Base-by-base conservation (phyloP, 2,888 invertebrate genomes). In the Leptopilina drosophilae region DNA sequence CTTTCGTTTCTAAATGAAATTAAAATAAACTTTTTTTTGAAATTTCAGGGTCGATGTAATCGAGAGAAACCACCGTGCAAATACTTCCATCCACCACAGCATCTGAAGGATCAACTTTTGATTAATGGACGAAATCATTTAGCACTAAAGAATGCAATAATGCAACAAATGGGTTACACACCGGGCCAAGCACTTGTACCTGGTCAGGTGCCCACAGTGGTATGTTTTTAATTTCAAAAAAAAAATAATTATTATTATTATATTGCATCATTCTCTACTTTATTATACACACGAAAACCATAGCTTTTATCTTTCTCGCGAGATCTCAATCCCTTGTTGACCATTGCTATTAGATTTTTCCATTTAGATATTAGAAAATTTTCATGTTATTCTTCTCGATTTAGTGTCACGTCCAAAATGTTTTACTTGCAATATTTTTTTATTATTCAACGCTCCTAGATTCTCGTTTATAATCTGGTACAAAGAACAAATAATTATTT, bases 1-100 rank as follows among this genome's bases (percentile, higher is more conserved):
- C 20, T 20, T 20, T 20, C 20, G 3, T 33, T 33, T 33, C 33
- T 4, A 33, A 1, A 33, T 33, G 4, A 33, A 33, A 33, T 33
- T 2, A 33, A 33, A 33, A 33, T 33, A 33, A 4, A 65, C 4
- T 53, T 79, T 66, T 77, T 81, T 84, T 84, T 87, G 86, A 33
- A 33, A 86, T 94, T 94, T 9, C 95, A 99, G 99, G 99, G 99
- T 92, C 98, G 99, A 94, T 99, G 99, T 95, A 99, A 99, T 93
- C 96, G 99, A 91, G 99, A 99, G 94, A 99, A 99, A 93, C 99
- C 99, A 86, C 99, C 99, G 90, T 99, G 99, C 97, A 99, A 99
- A 95, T 99, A 99, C 94, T 98, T 99, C 94, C 99, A 99, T 94
- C 99, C 99, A 88, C 99, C 99, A 88, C 99, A 99, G 93, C 99